Base-by-base conservation (phyloP, 2,113 vertebrate genomes). In the Nothocercus julius region DNA sequence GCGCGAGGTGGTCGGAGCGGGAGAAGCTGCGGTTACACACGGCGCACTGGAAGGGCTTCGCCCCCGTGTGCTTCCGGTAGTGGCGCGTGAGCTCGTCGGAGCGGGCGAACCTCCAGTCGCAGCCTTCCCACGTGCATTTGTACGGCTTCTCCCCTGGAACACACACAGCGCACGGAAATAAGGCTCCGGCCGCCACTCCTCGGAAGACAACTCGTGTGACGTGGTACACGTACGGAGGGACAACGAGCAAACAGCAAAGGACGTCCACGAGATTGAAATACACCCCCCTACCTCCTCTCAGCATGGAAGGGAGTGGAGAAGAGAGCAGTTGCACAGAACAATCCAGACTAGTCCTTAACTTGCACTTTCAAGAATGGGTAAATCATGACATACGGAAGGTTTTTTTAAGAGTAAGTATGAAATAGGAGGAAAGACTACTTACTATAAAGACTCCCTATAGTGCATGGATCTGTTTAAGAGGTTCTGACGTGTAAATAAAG, bases 11-110 rank as follows among this genome's bases (percentile, higher is more conserved):
- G 69, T 99, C 99, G 0, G 99, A 99, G 94, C 99, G 99, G 12
- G 99, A 99, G 98, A 99, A 99, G 93, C 99, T 99, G 88, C 99
- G 99, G 97, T 97, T 99, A 95, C 99, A 99, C 92, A 99, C 98
- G 0, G 96, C 97, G 12, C 99, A 99, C 98, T 99, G 99, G 97
- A 99, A 99, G 30, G 99, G 99, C 97, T 99, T 99, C n/a, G 98
- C 98, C 22, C 99, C 99, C 0, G 99, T 99, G 98, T 99, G 99
- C 97, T 99, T 99, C 96, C 99, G 97, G 98, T 99, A 99, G 97
- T 99, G 99, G 96, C 99, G 99, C 0, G 99, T 99, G 93, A 99
- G 97, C 97, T 99, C 99, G 6, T 99, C 99, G 0, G 99, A 99
- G 34, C 99, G 98, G 40, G 99, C 99, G 5, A 99, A 99, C 85